These are phyloP conservation scores for Aquatica leii DNA, from an alignment of 2,888 invertebrate genomes.

Conservation along the genomic window DNA sequence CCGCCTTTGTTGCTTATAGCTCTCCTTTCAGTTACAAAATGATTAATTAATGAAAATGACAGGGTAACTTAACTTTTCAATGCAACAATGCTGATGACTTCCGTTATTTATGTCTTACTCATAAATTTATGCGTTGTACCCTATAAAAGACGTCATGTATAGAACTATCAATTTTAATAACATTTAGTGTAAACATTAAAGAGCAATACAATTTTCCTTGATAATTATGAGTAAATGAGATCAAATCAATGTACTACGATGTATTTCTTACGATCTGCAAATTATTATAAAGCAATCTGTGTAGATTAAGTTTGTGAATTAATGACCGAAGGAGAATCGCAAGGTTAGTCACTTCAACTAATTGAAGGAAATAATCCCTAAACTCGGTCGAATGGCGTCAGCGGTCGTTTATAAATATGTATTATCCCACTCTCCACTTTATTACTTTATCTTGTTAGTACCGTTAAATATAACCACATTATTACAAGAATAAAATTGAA, in stretches of 20 bases:
- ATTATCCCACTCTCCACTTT: slow-evolving; percentile 24
- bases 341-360: slow-evolving; percentile 23
- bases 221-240: too few relatives aligned
- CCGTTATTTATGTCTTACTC: slow-evolving; percentile 11
- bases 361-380: slow-evolving; percentile 29
- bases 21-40: neutral
- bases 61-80: slow-evolving; percentile 11
- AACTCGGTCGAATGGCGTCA: slow-evolving; percentile 24
- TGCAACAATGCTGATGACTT: slow-evolving; percentile 6
- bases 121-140: neutral
- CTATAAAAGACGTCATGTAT: too few relatives aligned
- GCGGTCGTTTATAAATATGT: slow-evolving; percentile 25
- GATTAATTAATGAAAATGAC: slow-evolving; percentile 7
- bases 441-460: slow-evolving; percentile 16
- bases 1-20: neutral
- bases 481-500: neutral
- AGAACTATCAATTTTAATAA: too few relatives aligned
- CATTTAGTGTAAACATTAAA: too few relatives aligned
- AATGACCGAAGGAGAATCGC: slow-evolving; percentile 18
- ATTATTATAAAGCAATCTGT: slow-evolving; percentile 10
- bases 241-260: too few relatives aligned
- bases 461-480: neutral
- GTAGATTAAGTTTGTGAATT: slow-evolving; percentile 14
- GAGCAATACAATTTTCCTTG: too few relatives aligned
- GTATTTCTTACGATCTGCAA: neutral